phyloP scores from a whole-genome alignment of 1,140 invertebrate species.

The Drosophila parabipectinata region DNA sequence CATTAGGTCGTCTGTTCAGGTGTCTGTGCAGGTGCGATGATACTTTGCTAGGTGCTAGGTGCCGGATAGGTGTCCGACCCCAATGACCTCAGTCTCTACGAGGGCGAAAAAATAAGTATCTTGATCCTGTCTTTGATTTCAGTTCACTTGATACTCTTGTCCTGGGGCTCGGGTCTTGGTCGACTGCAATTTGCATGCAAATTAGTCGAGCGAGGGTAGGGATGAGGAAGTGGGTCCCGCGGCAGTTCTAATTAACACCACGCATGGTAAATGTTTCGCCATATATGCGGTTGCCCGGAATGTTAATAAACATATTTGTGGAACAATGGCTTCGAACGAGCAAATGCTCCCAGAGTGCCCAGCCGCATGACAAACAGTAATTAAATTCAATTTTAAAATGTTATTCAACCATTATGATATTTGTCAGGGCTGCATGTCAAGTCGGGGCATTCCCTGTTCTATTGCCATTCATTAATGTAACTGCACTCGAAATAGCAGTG shows the following conservation, averaged over 20 bases:
- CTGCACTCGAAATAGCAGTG: constrained; percentile 32
- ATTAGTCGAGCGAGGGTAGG: constrained; percentile 10
- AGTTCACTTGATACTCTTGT: constrained; percentile 25
- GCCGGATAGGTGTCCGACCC: constrained; percentile 7
- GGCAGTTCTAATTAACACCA: constrained; percentile 52
- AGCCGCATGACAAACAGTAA: constrained; percentile 38
- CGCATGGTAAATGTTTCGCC: constrained; percentile 33
- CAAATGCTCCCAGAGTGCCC: constrained; percentile 18
- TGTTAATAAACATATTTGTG: constrained; percentile 16
- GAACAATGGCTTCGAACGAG: constrained; percentile 24
- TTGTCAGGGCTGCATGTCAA: constrained; percentile 43
- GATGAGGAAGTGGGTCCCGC: constrained; percentile 2
- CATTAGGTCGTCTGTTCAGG: constrained; percentile 40
- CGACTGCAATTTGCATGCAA: constrained; percentile 41
- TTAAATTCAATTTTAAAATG: constrained; percentile 57
- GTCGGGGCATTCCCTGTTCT: constrained; percentile 14
- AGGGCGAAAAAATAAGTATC: not conserved
- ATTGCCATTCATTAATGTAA: constrained; percentile 35
- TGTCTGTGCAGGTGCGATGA: constrained; percentile 1
- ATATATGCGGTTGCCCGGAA: constrained; percentile 7
- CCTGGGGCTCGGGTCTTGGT: constrained; percentile 11
- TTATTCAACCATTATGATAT: constrained; percentile 59
- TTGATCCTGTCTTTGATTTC: constrained; percentile 37
- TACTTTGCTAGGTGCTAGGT: constrained; percentile 6
- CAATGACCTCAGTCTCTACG: constrained; percentile 4